Percentiles rank a stretch among this genome's conserved stretches.
Conservation (phyloP, 2,797 vertebrate genomes). For the Caiman crocodilus region DNA sequence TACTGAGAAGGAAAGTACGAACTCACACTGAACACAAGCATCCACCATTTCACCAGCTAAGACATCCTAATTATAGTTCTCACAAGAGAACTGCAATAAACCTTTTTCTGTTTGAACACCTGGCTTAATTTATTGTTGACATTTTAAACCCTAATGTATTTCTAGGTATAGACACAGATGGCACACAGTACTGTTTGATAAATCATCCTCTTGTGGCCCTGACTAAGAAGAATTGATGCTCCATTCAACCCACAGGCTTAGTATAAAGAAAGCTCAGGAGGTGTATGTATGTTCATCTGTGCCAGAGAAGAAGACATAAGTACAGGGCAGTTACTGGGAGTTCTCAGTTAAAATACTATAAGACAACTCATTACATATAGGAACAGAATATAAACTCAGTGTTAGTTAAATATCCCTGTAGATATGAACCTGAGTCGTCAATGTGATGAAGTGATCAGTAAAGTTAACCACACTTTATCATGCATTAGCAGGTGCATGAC, state of each 20-base stretch:
- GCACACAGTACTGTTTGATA: slow-evolving; percentile 17
- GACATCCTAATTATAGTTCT: slow-evolving; percentile 41
- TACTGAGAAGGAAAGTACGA: background rate
- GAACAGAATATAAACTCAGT: no score
- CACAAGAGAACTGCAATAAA: slow-evolving; percentile 42
- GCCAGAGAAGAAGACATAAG: background rate
- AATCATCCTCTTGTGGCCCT: slow-evolving; percentile 8
- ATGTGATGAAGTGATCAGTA: no score
- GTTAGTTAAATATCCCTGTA: background rate
- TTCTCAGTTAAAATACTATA: no score
- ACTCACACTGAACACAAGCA: background rate
- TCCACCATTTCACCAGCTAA: background rate
- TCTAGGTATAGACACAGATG: slow-evolving; percentile 43
- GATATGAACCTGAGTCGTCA: no score
- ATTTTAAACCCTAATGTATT: slow-evolving; percentile 48
- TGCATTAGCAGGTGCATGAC: no score
- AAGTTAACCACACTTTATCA: no score
- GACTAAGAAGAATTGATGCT: background rate
- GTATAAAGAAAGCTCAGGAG: background rate
- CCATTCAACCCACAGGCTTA: background rate
- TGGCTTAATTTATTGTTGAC: slow-evolving; percentile 47
- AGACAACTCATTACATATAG: no score
- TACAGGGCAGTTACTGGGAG: background rate
- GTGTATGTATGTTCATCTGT: fast-evolving
- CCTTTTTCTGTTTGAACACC: slow-evolving; percentile 36